Conservation (phyloP, 2,797 vertebrate species). For the Prionace glauca region DNA sequence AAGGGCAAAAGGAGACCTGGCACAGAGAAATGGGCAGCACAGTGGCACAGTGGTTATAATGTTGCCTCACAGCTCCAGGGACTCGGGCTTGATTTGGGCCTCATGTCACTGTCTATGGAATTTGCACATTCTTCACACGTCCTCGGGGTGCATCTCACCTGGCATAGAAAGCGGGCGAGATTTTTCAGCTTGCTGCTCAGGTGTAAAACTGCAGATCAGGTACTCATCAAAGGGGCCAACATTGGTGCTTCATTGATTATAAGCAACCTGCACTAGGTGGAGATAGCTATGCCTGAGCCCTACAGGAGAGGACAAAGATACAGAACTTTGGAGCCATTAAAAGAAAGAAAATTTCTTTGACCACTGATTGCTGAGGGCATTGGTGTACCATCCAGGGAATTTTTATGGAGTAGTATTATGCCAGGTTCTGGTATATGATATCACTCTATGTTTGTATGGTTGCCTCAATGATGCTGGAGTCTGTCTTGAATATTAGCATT, state of each 20-base stretch:
- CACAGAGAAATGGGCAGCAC: no score
- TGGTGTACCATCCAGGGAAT: neutral
- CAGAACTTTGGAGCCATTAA: no score
- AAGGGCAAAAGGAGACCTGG: no score
- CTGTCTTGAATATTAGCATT: neutral
- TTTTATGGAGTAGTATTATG: neutral
- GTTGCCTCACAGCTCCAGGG: no score
- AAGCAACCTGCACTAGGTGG: no score
- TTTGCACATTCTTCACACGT: no score
- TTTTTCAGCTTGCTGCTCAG: neutral
- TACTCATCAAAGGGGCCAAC: neutral
- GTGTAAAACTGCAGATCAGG: neutral
- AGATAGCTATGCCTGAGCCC: neutral
- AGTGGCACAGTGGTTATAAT: no score
- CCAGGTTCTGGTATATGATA: neutral
- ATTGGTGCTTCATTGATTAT: neutral
- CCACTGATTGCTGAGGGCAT: neutral
- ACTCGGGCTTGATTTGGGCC: no score
- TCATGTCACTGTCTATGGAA: no score
- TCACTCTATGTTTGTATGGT: neutral
- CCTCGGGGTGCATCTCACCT: neutral
- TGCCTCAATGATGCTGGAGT: neutral
- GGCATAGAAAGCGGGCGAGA: neutral
- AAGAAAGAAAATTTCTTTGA: neutral
- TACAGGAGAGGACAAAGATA: neutral